Evolutionary conservation across 2,113 vertebrate species (phyloP), one percentile per base, ranked within the genome.

Genomic region (Stigmatopora argus): DNA sequence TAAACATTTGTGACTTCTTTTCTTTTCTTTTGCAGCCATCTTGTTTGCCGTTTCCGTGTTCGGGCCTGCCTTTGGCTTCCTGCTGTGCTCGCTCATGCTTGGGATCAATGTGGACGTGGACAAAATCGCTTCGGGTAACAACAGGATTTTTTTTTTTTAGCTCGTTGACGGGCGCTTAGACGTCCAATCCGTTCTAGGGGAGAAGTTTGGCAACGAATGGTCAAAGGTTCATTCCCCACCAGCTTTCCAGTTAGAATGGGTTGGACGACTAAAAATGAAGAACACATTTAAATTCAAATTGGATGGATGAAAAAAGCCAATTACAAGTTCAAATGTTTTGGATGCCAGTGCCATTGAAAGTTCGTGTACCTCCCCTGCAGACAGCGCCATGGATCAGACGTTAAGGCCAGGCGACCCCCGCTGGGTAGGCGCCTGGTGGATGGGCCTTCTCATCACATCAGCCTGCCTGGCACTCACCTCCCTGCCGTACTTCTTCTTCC

Each of bases 361-460:
- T 5, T 11, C 7, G 0, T 61, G 7, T 21, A 23, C 62, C 10
- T 67, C 13, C 66, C 18, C 19, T 74, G 15, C 78, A 90, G 87
- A 41, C 57, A 65, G 4, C 0, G 13, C 0, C 23, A 3, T 31
- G 26, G 6, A 81, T 2, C 73, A 89, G 53, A 85, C 91, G 66
- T 74, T 99, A 89, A 90, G 56, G 3, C 90, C 87, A 0, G 17
- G 34, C 4, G 96, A 98, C 75, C 94, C 94, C 23, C 93, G 93
- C 41, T 99, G 96, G 96, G 93, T 98, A 0, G 97, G 97, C 44
- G 97, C 96, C 58, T 99, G 97, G 97, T 99, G 97, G 97, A 80
- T 99, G 70, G 97, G 97, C 26, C 89, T 98, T 63, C 91, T 99
- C 65, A 87, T 99, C 67, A 86, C 93, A 44, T 87, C 93, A 0